Evolutionary conservation across 2,113 vertebrate species (phyloP), one percentile per base, ranked within the genome.

Genomic region (Hepsetus odoe): DNA sequence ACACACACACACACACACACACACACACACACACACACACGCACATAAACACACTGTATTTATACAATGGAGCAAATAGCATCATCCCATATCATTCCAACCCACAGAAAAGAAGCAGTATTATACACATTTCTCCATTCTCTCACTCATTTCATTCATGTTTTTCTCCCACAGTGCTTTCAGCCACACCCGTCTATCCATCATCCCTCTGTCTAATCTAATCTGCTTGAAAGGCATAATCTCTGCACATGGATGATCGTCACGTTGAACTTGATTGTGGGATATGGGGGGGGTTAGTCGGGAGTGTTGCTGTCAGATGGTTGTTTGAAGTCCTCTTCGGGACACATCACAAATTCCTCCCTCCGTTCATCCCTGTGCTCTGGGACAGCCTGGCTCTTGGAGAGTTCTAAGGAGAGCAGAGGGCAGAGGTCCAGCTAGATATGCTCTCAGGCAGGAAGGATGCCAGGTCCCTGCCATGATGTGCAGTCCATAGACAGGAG

Each of bases 121-220:
- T n/a, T 1, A 55, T 12, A 14, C 24, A 24, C 30, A 14, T 20
- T 11, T 7, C 14, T 7, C 38, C 68, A 33, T 80, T 59, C 55
- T 44, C 51, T 71, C 62, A 18, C 26, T 26, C 49, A 77, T 77
- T 77, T 69, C 38, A 59, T 38, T 79, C 67, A 49, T 32, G 30
- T 72, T 66, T 70, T 70, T 65, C 62, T 18, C 14, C 26, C 28
- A 59, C 12, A 32, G 26, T 53, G 56, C 20, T 32, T 56, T 14
- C 51, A 28, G 70, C 59, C 35, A 30, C 53, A 55, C 61, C 46
- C 42, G n/a, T 51, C 24, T 67, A 9, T 75, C 35, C 40, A 13
- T 69, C 3, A 71, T 78, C 76, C 67, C 51, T 53, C 33, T 18
- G 61, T 24, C 65, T 80, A 80, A 79, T 83, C 77, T 80, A 79